Evolutionary conservation across 2,113 vertebrate species (phyloP), one percentile per base, ranked within the genome.

Genomic region (Atractosteus spatula): DNA sequence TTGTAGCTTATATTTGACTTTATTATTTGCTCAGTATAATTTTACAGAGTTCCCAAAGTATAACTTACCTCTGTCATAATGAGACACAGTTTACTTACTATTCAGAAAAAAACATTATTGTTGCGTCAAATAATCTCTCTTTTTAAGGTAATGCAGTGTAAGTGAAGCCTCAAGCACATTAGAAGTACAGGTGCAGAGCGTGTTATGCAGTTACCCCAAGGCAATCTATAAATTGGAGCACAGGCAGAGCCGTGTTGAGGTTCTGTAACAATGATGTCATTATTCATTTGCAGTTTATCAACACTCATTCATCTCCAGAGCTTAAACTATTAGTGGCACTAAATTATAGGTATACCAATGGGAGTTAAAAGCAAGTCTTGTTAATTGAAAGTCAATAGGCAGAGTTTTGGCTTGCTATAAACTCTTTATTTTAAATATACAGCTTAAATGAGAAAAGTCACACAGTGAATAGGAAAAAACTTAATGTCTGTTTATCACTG

Each of bases 131-230:
- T 59, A 13, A 59, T 59, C 57, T 7, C 13, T 59, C n/a, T 59
- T 59, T 59, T 59, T 59, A 59, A 59, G 57, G 62, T 2, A 65
- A 65, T 8, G 41, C 62, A 16, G 17, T 43, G 41, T 65, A 65
- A 65, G 29, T 65, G 17, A 65, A 65, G 17, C 62, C 3, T 17
- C 10, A 3, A 65, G 11, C n/a, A 43, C 41, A 65, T 43, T 14
- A 65, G 41, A 41, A 2, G 62, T 65, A 43, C 62, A 65, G 62
- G 41, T 65, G 62, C 41, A 43, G 41, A 65, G 29, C 41, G 41
- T 65, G 17, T 41, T 65, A 65, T 65, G 62, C 8, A 43, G n/a
- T 65, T 29, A 65, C 62, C 62, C 62, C 62, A 65, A 65, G 41
- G 62, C 62, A 17, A 65, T 3, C 62, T 41, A 65, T 41, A 65